Base-by-base conservation (phyloP, 2,797 vertebrate genomes). In the Adrianichthys oophorus region DNA sequence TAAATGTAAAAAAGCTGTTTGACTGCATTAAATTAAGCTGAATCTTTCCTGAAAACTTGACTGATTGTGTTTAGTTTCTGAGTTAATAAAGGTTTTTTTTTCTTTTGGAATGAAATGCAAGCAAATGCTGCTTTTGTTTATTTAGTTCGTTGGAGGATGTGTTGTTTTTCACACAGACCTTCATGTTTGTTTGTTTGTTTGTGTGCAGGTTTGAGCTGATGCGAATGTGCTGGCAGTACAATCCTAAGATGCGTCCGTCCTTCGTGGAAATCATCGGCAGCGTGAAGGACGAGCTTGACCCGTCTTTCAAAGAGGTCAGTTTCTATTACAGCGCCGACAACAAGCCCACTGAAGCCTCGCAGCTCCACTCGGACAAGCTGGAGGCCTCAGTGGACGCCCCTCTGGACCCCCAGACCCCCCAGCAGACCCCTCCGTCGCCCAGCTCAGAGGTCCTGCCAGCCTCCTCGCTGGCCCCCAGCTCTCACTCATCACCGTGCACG, bases 161-260 rank as follows among this genome's bases (percentile, higher is more conserved):
- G 32, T 37, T 37, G 32, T 12, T 37, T 26, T 37, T 4, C 32
- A 12, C 32, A 12, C 32, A 12, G 32, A 37, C 32, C 2, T 37
- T 37, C 32, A 56, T 78, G 23, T 77, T 37, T 62, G 44, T 52
- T 17, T 58, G 24, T 63, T 41, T 56, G 29, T 65, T 16, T 60
- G 29, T 65, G 21, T 43, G 7, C 68, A 99, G 97, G 87, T 99
- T 98, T 1, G 96, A 98, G 41, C 70, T 99, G 84, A 98, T 99
- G 97, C 93, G 96, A 44, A 95, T 98, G 95, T 98, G 97, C 86
- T 99, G 97, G 97, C 97, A 98, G 87, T 99, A 95, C 92, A 98
- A 99, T 68, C 96, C 96, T 0, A 98, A 96, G 71, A 98, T 98
- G 96, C 89, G 97, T 15, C 96, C 97, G 0, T 89, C 97, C 45